Percentiles rank a stretch among this genome's conserved stretches.
phyloP scores from a whole-genome alignment of 2,113 vertebrate genomes.

The Tautogolabrus adspersus region DNA sequence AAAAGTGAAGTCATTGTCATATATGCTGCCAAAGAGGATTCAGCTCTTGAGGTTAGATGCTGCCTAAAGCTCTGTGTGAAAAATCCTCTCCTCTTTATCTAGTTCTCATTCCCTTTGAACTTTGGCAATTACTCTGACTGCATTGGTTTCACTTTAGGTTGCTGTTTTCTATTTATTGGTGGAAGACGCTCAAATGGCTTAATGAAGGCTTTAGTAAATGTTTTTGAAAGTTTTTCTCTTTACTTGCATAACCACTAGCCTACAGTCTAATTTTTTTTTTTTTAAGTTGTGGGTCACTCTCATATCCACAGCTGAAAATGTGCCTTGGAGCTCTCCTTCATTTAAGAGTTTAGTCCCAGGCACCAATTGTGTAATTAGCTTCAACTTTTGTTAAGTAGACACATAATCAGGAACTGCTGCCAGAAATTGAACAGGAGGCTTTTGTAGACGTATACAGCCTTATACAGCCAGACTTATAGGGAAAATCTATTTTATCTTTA shows the following conservation, averaged over 20 bases:
- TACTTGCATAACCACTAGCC: slow-evolving; percentile 9
- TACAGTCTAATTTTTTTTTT: not conserved
- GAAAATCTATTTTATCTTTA: not conserved
- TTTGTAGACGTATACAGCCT: slow-evolving; percentile 12
- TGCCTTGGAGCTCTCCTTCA: slow-evolving; percentile 25
- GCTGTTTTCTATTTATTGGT: not conserved
- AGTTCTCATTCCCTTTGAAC: slow-evolving; percentile 8
- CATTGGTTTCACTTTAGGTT: not conserved
- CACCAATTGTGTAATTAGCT: slow-evolving; percentile 46
- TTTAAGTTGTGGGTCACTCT: slow-evolving; percentile 27
- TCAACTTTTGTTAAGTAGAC: slow-evolving; percentile 28
- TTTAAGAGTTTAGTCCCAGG: slow-evolving; percentile 15
- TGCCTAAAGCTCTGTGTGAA: not conserved
- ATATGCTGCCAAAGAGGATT: not conserved
- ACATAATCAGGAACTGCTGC: slow-evolving; percentile 16
- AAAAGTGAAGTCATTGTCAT: not conserved
- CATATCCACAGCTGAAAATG: slow-evolving; percentile 18
- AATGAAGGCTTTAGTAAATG: slow-evolving; percentile 12
- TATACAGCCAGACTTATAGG: not conserved
- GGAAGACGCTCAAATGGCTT: not conserved
- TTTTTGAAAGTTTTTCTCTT: not conserved
- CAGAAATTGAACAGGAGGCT: slow-evolving; percentile 22
- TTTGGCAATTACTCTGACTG: not conserved
- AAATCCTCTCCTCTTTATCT: not conserved
- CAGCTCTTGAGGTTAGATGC: not conserved